phyloP scores from a whole-genome alignment of 2,113 vertebrate species.

The Pomatostomus ruficeps region DNA sequence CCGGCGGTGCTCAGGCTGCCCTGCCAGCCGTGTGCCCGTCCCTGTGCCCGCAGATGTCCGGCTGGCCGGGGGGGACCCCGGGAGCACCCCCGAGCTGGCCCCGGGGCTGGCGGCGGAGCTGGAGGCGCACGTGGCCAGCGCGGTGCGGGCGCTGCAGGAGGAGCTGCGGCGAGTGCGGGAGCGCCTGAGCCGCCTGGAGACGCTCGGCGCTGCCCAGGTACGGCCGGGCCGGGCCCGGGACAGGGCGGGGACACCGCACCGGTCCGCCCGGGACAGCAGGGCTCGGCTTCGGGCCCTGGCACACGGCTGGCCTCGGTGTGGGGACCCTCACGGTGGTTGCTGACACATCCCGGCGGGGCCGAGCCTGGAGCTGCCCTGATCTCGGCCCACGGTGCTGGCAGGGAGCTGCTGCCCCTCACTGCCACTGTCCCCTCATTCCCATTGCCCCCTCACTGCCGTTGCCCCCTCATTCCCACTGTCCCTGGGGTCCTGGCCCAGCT shows the following conservation, averaged over 20 bases:
- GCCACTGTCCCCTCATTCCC: neutral
- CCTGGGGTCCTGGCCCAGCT: accelerated
- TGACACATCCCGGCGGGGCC: accelerated
- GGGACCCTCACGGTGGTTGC: accelerated
- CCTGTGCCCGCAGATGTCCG: neutral
- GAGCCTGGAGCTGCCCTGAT: neutral
- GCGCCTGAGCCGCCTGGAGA: conserved; percentile 81
- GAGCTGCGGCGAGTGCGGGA: conserved; percentile 83
- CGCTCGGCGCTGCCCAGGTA: neutral
- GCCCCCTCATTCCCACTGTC: neutral
- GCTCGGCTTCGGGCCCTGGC: neutral
- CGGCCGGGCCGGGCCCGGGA: neutral
- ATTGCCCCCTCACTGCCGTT: neutral
- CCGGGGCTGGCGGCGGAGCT: conserved; percentile 39
- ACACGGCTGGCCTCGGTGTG: accelerated
- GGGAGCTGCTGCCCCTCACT: neutral
- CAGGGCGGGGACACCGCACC: neutral
- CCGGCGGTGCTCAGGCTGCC: neutral
- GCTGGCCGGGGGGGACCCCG: accelerated
- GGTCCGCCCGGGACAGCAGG: too few relatives aligned
- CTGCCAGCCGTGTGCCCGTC: neutral
- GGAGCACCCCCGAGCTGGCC: accelerated
- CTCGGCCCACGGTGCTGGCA: accelerated
- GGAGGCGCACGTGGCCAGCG: conserved; percentile 74
- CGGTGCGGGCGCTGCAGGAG: conserved; percentile 80